These are phyloP conservation scores for Pandemis corylana DNA, from an alignment of 2,888 invertebrate genomes.

Conservation along the genomic window DNA sequence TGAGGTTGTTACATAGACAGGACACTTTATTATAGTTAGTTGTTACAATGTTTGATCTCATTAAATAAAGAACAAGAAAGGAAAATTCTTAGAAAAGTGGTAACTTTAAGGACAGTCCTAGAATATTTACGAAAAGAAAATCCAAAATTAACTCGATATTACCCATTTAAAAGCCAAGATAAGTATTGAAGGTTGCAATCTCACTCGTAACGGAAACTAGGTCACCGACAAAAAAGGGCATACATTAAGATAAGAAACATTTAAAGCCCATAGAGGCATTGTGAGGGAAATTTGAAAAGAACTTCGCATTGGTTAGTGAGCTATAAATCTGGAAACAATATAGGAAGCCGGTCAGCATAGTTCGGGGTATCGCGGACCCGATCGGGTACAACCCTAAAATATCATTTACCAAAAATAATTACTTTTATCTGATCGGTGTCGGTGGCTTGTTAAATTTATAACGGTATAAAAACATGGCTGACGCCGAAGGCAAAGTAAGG, in stretches of 20 bases:
- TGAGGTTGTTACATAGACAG: neutral
- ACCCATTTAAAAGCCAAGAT: neutral
- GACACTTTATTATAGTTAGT: too few relatives aligned
- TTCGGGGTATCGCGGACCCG: slow-evolving; percentile 46
- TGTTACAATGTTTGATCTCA: too few relatives aligned
- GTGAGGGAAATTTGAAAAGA: slow-evolving; percentile 41
- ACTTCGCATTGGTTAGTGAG: slow-evolving; percentile 39
- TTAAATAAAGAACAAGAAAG: too few relatives aligned
- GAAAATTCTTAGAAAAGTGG: too few relatives aligned
- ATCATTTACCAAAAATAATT: slow-evolving; percentile 46
- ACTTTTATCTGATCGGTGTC: slow-evolving; percentile 38
- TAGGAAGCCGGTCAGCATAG: slow-evolving; percentile 46
- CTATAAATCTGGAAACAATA: slow-evolving; percentile 53
- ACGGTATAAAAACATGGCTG: slow-evolving; percentile 27
- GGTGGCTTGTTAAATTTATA: slow-evolving; percentile 31
- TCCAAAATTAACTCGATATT: neutral
- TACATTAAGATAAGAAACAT: slow-evolving; percentile 34
- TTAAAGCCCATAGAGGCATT: slow-evolving; percentile 31
- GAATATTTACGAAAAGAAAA: neutral
- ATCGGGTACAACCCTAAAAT: slow-evolving; percentile 47
- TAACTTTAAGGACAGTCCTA: too few relatives aligned
- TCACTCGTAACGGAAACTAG: slow-evolving; percentile 5
- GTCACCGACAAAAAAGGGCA: slow-evolving; percentile 8
- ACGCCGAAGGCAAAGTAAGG: neutral
- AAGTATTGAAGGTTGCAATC: neutral